Conservation (phyloP, 92 coral and sea anemone species). For the Siderastrea radians region DNA sequence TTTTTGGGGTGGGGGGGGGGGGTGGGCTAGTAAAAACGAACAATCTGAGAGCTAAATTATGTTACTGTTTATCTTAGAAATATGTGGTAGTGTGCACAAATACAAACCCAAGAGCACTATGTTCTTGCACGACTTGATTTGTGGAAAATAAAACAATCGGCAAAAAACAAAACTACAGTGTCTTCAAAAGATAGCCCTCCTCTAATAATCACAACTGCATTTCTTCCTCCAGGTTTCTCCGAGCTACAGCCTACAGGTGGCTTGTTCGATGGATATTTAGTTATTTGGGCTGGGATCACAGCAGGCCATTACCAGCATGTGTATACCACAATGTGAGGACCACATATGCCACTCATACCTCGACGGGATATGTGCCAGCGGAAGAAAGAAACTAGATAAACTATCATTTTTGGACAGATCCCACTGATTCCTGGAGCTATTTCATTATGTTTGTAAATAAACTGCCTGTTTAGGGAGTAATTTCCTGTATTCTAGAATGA, state of each 20-base stretch:
- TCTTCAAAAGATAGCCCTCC: slow-evolving; percentile 1
- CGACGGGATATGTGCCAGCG: neutral
- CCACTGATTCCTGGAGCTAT: neutral
- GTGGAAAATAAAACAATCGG: neutral
- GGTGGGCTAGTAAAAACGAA: neutral
- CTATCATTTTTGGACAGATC: neutral
- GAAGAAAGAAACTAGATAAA: neutral
- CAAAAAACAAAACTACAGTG: neutral
- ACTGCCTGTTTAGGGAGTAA: neutral
- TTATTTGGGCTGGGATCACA: slow-evolving; percentile 11
- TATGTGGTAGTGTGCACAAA: slow-evolving; percentile 13
- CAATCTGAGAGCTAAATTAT: slow-evolving; percentile 1
- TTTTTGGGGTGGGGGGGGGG: neutral
- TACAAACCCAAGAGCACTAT: slow-evolving; percentile 17
- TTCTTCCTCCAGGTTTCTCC: slow-evolving; percentile 11
- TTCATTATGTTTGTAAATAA: neutral
- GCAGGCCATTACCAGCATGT: slow-evolving; percentile 1
- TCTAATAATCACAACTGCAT: slow-evolving; percentile 1
- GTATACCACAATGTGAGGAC: neutral
- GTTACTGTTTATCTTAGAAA: slow-evolving; percentile 13
- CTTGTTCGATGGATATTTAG: neutral
- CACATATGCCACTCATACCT: neutral
- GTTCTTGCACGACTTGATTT: neutral
- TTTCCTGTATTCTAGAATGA: neutral
- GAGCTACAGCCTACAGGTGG: slow-evolving; percentile 21